These are phyloP conservation scores for Diorhabda carinulata DNA, from an alignment of 1,140 invertebrate species.

Conservation along the genomic window DNA sequence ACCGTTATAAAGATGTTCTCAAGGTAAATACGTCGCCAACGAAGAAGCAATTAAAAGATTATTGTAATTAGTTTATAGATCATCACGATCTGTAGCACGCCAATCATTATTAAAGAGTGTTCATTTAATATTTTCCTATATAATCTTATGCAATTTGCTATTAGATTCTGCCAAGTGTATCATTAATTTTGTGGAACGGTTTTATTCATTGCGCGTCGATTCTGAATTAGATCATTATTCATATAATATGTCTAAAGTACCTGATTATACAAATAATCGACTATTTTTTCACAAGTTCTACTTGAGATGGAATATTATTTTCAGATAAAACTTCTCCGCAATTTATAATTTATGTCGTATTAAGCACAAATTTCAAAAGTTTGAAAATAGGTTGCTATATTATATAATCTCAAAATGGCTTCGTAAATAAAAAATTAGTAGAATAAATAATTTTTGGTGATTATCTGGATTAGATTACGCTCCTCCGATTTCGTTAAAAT, in stretches of 20 bases:
- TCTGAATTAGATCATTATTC: background rate
- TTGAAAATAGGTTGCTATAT: too few relatives aligned
- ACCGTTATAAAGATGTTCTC: background rate
- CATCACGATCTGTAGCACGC: background rate
- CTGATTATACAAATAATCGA: background rate
- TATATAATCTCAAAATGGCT: too few relatives aligned
- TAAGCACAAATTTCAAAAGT: too few relatives aligned
- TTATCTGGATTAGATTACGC: too few relatives aligned
- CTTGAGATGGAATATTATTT: background rate
- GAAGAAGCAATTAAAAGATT: background rate
- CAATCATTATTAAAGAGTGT: background rate
- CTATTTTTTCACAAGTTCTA: background rate
- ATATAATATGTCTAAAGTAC: background rate
- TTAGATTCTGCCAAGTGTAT: background rate
- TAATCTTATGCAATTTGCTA: background rate
- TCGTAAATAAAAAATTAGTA: too few relatives aligned
- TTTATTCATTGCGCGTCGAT: background rate
- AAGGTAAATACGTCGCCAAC: background rate
- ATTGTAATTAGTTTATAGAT: background rate
- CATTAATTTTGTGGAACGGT: background rate
- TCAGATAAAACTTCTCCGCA: background rate
- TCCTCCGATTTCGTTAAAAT: too few relatives aligned
- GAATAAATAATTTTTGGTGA: too few relatives aligned
- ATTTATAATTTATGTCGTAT: background rate
- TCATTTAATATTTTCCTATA: background rate